phyloP scores from a whole-genome alignment of 1,140 invertebrate species.

The Charaxes varanes region DNA sequence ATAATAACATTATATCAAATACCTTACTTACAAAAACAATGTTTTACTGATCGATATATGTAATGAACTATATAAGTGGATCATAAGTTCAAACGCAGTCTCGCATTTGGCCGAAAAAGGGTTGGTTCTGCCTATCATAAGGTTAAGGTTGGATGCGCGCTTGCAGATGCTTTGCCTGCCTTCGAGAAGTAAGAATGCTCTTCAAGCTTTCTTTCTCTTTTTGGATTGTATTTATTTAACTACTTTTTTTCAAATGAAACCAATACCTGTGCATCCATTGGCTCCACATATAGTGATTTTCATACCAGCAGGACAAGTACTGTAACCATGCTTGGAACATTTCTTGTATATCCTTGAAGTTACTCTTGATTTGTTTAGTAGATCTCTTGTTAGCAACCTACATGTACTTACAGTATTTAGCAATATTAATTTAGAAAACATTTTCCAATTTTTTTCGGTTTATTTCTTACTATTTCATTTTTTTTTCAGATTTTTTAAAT shows the following conservation, averaged over 20 bases:
- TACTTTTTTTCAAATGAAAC: neutral
- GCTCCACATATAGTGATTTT: conserved; percentile 61
- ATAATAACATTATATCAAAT: too few species aligned
- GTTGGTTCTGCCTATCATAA: too few species aligned
- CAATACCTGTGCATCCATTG: conserved; percentile 47
- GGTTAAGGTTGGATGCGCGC: too few species aligned
- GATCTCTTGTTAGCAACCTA: neutral
- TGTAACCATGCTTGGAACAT: conserved; percentile 23
- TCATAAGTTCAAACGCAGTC: too few species aligned
- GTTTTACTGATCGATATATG: too few species aligned
- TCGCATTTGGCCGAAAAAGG: too few species aligned
- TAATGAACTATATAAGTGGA: too few species aligned
- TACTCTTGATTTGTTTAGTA: neutral
- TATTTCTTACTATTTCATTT: conserved; percentile 5
- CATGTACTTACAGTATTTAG: neutral
- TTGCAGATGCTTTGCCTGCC: too few species aligned
- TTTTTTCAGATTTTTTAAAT: neutral
- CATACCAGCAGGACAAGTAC: conserved; percentile 47
- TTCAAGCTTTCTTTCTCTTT: too few species aligned
- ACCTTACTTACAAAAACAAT: too few species aligned
- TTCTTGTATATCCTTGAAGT: neutral
- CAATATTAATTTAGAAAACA: conserved; percentile 12
- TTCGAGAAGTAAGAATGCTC: too few species aligned
- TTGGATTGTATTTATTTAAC: neutral
- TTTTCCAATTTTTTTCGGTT: conserved; percentile 11